These are phyloP conservation scores for Eurosta solidaginis DNA, from an alignment of 1,140 invertebrate species.

Conservation along the genomic window DNA sequence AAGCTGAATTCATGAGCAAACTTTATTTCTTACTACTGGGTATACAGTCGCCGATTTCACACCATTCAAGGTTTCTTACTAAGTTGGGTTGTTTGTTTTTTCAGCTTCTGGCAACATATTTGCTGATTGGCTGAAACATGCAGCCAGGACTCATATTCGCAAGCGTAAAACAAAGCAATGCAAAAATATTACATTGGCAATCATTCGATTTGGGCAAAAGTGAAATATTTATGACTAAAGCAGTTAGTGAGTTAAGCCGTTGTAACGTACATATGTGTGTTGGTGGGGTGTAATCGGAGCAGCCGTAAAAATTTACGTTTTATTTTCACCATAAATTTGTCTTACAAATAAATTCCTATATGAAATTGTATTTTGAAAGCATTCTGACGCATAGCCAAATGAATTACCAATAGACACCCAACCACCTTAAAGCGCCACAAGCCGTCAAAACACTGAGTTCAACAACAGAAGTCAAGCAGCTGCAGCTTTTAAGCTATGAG, in stretches of 20 bases:
- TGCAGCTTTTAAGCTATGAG: background rate
- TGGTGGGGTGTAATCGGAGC: slow-evolving; percentile 19
- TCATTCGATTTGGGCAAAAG: slow-evolving; percentile 18
- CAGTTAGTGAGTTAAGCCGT: background rate
- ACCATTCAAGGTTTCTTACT: too few species aligned
- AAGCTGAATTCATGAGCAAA: too few species aligned
- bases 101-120: too few species aligned
- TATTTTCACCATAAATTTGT: slow-evolving; percentile 22
- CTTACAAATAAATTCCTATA: slow-evolving; percentile 8
- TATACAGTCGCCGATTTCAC: too few species aligned
- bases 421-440: background rate
- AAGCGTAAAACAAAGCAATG: background rate
- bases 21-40: too few species aligned
- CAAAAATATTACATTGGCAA: background rate
- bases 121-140: background rate
- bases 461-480: background rate
- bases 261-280: too few species aligned
- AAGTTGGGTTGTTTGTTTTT: too few species aligned
- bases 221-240: slow-evolving; percentile 24
- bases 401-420: background rate
- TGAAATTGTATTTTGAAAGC: slow-evolving; percentile 21
- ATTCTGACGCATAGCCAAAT: background rate
- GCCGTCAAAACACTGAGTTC: too few species aligned
- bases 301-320: slow-evolving; percentile 21
- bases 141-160: background rate